A percentile compares a stretch with the other conserved stretches of the same genome.
Evolutionary conservation across 2,113 vertebrate genomes (phyloP).

Genomic region (Trogon melanurus): DNA sequence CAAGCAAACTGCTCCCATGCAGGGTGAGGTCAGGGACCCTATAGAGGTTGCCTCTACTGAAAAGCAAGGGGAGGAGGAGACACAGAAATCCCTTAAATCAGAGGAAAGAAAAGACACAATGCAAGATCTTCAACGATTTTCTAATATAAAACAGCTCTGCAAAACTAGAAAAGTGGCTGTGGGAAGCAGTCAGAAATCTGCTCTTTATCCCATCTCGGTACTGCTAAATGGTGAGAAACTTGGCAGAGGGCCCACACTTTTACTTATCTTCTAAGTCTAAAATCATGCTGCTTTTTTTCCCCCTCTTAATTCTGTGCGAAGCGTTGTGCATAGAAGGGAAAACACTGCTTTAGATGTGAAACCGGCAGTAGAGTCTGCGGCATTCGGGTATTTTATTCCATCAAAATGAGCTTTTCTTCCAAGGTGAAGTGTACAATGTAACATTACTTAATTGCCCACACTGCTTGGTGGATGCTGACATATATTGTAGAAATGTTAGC

Average conservation of each 20-base stretch:
- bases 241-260: constrained; percentile 59
- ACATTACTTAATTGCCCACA: constrained; percentile 63
- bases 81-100: not conserved
- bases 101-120: not conserved
- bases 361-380: not conserved
- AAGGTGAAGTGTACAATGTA: constrained; percentile 57
- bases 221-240: constrained; percentile 62
- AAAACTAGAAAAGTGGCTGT: constrained; percentile 37
- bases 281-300: constrained; percentile 24
- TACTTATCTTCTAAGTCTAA: constrained; percentile 51
- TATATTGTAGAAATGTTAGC: constrained; percentile 65
- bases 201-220: constrained; percentile 55
- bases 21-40: not conserved
- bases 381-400: constrained; percentile 11
- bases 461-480: constrained; percentile 50
- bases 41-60: not conserved
- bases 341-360: constrained; percentile 59
- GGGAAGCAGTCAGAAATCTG: constrained; percentile 65
- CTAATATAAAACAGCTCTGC: constrained; percentile 39
- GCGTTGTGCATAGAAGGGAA: constrained; percentile 38
- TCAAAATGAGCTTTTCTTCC: constrained; percentile 56
- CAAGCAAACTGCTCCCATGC: not conserved
- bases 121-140: constrained; percentile 35
- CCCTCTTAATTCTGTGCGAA: constrained; percentile 24
- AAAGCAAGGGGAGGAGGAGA: not conserved